Percentiles rank a stretch among this genome's conserved stretches.
phyloP scores from a whole-genome alignment of 2,113 vertebrate species.

The Oostethus manadensis region DNA sequence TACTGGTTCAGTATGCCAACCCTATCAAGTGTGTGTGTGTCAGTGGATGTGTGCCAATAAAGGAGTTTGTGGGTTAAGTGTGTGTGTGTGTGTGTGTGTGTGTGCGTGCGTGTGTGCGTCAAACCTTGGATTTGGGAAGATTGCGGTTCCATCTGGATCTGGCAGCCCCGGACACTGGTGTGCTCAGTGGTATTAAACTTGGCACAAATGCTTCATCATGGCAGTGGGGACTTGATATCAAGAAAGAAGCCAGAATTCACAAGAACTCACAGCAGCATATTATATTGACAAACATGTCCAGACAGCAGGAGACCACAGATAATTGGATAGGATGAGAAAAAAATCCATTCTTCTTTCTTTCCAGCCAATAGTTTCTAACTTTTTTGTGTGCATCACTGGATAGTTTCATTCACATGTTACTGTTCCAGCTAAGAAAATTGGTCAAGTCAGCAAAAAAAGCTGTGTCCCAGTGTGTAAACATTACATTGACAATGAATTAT shows the following conservation, averaged over 20 bases:
- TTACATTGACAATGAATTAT: neutral
- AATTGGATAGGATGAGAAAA: slow-evolving; percentile 1
- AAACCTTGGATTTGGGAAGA: slow-evolving; percentile 10
- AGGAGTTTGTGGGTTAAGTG: slow-evolving; percentile 27
- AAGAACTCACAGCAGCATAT: slow-evolving; percentile 9
- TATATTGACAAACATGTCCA: slow-evolving; percentile 1
- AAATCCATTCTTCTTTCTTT: slow-evolving; percentile 3
- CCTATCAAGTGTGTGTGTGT: slow-evolving; percentile 28
- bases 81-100: slow-evolving; percentile 31
- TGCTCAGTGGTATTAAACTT: slow-evolving; percentile 54
- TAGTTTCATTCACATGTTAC: too few relatives aligned
- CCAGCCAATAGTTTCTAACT: too few relatives aligned
- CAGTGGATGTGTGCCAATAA: slow-evolving; percentile 26
- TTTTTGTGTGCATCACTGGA: too few relatives aligned
- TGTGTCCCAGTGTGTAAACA: too few relatives aligned
- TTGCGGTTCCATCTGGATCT: slow-evolving; percentile 66
- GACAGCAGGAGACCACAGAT: neutral
- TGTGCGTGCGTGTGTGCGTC: slow-evolving; percentile 31
- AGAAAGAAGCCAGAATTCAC: slow-evolving; percentile 25
- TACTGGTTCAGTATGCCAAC: slow-evolving; percentile 39
- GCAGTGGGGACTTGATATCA: slow-evolving; percentile 58
- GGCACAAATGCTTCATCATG: slow-evolving; percentile 38
- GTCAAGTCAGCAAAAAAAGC: neutral
- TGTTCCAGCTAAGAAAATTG: neutral
- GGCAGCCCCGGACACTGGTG: slow-evolving; percentile 55